These are phyloP conservation scores for Stigmatopora nigra DNA, from an alignment of 2,113 vertebrate genomes.

Conservation along the genomic window DNA sequence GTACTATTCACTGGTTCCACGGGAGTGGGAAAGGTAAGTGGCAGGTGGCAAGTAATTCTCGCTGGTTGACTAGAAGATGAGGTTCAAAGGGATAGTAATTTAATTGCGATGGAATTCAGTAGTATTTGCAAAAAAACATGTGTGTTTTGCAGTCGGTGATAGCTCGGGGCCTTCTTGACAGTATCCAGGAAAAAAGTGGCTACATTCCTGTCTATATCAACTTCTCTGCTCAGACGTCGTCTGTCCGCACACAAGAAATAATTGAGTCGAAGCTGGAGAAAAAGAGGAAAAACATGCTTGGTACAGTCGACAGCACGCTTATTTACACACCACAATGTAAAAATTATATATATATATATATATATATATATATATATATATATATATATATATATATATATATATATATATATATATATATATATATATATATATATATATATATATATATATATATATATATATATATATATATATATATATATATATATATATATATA, in stretches of 20 bases:
- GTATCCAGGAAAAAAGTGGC: slow-evolving; percentile 71
- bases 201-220: slow-evolving; percentile 78
- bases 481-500: too few species aligned
- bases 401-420: too few species aligned
- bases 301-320: slow-evolving; percentile 32
- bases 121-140: not conserved
- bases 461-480: too few species aligned
- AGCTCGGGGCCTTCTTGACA: slow-evolving; percentile 73
- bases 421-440: too few species aligned
- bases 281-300: slow-evolving; percentile 77
- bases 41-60: not conserved
- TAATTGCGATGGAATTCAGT: not conserved
- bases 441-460: too few species aligned
- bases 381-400: too few species aligned
- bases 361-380: too few species aligned
- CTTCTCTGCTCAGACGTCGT: slow-evolving; percentile 80
- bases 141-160: slow-evolving; percentile 70
- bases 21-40: slow-evolving; percentile 81
- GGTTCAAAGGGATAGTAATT: not conserved
- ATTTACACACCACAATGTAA: not conserved
- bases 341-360: too few species aligned
- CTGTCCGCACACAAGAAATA: slow-evolving; percentile 77
- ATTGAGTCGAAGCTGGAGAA: slow-evolving; percentile 83
- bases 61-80: not conserved
- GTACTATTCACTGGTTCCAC: slow-evolving; percentile 80